Evolutionary conservation across 2,113 vertebrate genomes (phyloP), one percentile per base, ranked within the genome.

Genomic region (Megaptera novaeangliae): DNA sequence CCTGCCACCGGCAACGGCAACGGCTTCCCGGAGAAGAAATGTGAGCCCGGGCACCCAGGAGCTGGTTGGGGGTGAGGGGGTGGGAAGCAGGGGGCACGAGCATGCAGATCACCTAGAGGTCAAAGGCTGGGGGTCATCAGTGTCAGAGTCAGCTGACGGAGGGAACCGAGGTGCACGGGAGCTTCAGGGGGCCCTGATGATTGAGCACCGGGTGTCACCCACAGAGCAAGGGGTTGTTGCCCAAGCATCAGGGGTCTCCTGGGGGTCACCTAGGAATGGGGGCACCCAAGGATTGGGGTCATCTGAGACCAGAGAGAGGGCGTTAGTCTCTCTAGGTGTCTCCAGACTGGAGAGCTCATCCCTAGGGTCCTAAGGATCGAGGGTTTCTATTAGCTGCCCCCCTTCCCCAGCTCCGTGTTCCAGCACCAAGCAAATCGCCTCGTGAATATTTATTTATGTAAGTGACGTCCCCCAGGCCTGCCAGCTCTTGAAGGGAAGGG

Each of bases 21-120:
- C 39, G 78, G 98, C 95, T 94, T 98, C 83, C 98, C 99, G 0
- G 98, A 97, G 96, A 99, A 99, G 98, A 99, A 99, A 97, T 97
- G 99, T 99, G 97, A 98, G 98, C 39, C 6, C 6, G 46, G 80
- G 52, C 34, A 1, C 17, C 27, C 8, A 1, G 31, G 82, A 39
- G 27, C 27, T 44, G 57, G 81, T 14, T 78, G 49, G 1, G 34
- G 36, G 8, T 12, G 36, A 44, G 0, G n/a, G 68, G 7, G 4
- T 23, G 39, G n/a, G 27, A 44, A 36, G 25, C 1, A 39, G 57
- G 20, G 20, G 29, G 3, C 21, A 39, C 68, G 25, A 23, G 20
- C 4, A 0, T 2, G 34, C 1, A 13, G 34, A 3, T 66, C 18
- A 12, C 44, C 34, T n/a, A 4, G 20, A 57, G 61, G 44, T 94